A percentile compares a stretch with the other conserved stretches of the same genome.
These are phyloP conservation scores for Aphrophora alni DNA, from an alignment of 2,888 invertebrate genomes.

Conservation along the genomic window DNA sequence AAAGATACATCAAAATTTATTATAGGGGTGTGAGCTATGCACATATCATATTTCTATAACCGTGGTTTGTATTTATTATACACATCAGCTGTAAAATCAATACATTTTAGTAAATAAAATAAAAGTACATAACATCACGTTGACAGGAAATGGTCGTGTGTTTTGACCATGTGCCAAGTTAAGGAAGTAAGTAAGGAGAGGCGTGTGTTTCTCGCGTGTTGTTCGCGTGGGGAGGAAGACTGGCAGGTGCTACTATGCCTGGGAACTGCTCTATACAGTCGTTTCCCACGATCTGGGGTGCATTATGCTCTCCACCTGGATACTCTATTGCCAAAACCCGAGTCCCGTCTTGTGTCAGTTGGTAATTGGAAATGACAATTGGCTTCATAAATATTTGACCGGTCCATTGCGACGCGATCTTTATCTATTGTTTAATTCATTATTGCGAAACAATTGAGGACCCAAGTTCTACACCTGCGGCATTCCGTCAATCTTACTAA, in stretches of 20 bases:
- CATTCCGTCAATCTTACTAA: too few species aligned
- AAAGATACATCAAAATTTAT: too few species aligned
- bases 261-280: conserved; percentile 13
- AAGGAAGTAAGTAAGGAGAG: too few species aligned
- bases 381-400: too few species aligned
- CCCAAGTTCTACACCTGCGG: background rate
- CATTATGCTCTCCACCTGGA: conserved; percentile 1
- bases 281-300: conserved; percentile 23
- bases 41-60: too few species aligned
- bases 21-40: too few species aligned
- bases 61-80: too few species aligned
- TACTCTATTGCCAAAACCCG: background rate
- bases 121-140: background rate
- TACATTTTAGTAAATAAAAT: background rate
- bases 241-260: conserved; percentile 4
- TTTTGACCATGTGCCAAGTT: conserved; percentile 27
- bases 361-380: too few species aligned
- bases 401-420: too few species aligned
- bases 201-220: conserved; percentile 33
- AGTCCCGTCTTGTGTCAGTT: too few species aligned
- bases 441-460: background rate
- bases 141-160: conserved; percentile 23
- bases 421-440: background rate
- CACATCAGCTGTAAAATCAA: too few species aligned
- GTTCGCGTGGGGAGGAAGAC: conserved; percentile 18